These are phyloP conservation scores for Tridacna gigas DNA, from an alignment of 2,888 invertebrate genomes.

Conservation along the genomic window DNA sequence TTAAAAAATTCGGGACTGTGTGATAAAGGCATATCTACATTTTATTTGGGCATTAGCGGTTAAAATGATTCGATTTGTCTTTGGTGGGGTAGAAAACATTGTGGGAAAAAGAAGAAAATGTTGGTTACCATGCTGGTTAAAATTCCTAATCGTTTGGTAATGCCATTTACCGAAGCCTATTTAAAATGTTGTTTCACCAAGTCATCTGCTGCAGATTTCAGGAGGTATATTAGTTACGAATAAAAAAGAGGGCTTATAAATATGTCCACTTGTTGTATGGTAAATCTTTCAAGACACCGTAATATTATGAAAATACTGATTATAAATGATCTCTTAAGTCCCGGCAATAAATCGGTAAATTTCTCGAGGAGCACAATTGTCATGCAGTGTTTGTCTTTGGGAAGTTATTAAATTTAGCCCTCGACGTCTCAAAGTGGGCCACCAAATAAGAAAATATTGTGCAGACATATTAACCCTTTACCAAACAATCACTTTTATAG, in stretches of 20 bases:
- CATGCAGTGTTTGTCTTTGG: slow-evolving; percentile 19
- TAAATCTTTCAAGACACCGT: background rate
- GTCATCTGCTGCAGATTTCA: too few relatives aligned
- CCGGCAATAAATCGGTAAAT: slow-evolving; percentile 18
- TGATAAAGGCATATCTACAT: too few relatives aligned
- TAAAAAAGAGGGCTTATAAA: background rate
- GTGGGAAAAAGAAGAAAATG: background rate
- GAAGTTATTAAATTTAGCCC: slow-evolving; percentile 13
- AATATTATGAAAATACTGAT: slow-evolving; percentile 27
- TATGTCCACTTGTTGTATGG: background rate
- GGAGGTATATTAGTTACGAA: too few relatives aligned
- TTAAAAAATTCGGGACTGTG: too few relatives aligned
- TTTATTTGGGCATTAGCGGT: too few relatives aligned
- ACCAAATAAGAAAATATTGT: too few relatives aligned
- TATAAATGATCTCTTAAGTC: slow-evolving; percentile 18
- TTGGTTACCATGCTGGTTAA: background rate
- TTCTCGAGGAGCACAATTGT: slow-evolving; percentile 5
- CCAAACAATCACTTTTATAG: too few relatives aligned
- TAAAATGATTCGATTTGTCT: too few relatives aligned
- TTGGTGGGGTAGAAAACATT: slow-evolving; percentile 4
- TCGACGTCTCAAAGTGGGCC: background rate
- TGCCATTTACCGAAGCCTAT: too few relatives aligned
- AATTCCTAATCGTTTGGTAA: too few relatives aligned
- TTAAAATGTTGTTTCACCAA: too few relatives aligned
- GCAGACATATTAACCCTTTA: too few relatives aligned